A percentile compares a stretch with the other conserved stretches of the same genome.
Conservation (phyloP, 2,797 vertebrate species). For the Numenius phaeopus region DNA sequence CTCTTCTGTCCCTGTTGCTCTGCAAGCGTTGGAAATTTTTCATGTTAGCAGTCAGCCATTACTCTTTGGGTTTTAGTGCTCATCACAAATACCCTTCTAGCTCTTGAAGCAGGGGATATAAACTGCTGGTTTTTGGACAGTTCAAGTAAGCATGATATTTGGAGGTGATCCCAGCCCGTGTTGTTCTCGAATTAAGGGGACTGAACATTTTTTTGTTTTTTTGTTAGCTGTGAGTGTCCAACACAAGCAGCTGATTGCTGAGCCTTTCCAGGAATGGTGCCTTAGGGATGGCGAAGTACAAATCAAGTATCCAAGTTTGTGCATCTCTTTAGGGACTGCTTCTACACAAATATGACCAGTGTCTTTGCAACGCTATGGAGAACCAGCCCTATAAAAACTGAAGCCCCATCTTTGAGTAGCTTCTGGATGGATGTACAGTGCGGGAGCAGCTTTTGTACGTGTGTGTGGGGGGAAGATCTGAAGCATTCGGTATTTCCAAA, state of each 20-base stretch:
- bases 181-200: neutral
- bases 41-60: neutral
- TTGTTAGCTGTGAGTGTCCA: neutral
- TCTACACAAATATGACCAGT: neutral
- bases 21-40: neutral
- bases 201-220: neutral
- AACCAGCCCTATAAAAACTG: neutral
- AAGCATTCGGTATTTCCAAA: constrained; percentile 58
- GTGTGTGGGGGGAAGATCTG: constrained; percentile 4
- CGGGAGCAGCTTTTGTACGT: constrained; percentile 22
- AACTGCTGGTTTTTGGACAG: neutral
- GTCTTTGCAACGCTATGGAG: neutral
- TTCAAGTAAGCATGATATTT: neutral
- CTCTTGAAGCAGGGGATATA: neutral
- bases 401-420: neutral
- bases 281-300: neutral
- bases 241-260: neutral
- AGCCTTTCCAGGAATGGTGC: neutral
- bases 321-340: neutral
- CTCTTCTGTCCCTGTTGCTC: neutral
- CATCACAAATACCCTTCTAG: neutral
- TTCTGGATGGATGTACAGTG: neutral
- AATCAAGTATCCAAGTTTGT: neutral
- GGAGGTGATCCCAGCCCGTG: neutral
- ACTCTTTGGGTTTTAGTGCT: neutral